phyloP scores from a whole-genome alignment of 2,113 vertebrate genomes.

The Australoheros scitulus region DNA sequence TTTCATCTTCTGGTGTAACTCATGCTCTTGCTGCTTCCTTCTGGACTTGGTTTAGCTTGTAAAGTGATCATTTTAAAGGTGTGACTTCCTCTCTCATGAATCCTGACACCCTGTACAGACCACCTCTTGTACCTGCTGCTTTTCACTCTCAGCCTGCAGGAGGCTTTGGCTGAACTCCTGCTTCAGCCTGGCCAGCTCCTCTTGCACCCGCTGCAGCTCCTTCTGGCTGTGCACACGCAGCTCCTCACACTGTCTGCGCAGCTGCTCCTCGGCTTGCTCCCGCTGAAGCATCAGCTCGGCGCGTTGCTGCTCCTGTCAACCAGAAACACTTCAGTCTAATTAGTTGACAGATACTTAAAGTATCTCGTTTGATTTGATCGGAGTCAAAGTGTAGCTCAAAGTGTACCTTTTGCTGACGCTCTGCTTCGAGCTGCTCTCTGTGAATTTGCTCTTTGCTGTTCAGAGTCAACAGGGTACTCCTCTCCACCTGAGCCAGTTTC shows the following conservation, averaged over 20 bases:
- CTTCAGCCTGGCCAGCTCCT: slow-evolving; percentile 77
- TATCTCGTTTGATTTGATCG: background rate
- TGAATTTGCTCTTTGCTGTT: slow-evolving; percentile 72
- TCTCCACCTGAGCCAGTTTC: slow-evolving; percentile 72
- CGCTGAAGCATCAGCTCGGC: slow-evolving; percentile 63
- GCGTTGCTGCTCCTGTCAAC: slow-evolving; percentile 73
- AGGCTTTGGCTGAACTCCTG: slow-evolving; percentile 75
- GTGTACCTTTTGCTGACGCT: slow-evolving; percentile 79
- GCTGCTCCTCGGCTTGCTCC: slow-evolving; percentile 62
- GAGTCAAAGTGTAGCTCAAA: background rate
- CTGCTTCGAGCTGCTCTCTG: slow-evolving; percentile 75
- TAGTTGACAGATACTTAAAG: background rate
- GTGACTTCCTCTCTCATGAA: background rate
- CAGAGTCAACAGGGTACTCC: slow-evolving; percentile 68
- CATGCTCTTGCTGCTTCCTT: background rate
- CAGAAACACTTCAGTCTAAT: slow-evolving; percentile 4
- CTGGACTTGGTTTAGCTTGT: background rate
- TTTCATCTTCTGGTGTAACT: background rate
- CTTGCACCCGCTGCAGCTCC: slow-evolving; percentile 77
- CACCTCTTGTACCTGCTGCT: slow-evolving; percentile 66
- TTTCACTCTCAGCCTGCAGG: slow-evolving; percentile 78
- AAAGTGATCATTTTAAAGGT: background rate
- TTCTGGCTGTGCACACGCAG: slow-evolving; percentile 55
- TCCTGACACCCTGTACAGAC: background rate
- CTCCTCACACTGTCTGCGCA: slow-evolving; percentile 76